Evolutionary conservation across 1,140 invertebrate genomes (phyloP), one percentile per base, ranked within the genome.

Genomic region (Eupeodes corollae): DNA sequence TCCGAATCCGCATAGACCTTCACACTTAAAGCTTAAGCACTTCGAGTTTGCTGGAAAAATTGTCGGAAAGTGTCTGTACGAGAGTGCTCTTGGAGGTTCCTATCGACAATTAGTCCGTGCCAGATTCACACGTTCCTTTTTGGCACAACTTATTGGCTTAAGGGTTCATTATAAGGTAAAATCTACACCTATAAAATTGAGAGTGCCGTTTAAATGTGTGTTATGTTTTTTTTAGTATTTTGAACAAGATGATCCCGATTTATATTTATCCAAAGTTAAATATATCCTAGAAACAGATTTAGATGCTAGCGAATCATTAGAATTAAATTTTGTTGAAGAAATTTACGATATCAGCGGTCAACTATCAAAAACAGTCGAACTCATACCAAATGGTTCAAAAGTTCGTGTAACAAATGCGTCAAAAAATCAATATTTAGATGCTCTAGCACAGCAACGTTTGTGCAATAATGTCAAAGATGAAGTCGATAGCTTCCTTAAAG

Each of bases 31-130:
- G 69, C 57, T 91, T 39, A 91, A 91, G 59, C 83, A 92, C 67
- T 95, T 86, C 68, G 91, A 95, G 73, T 91, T 95, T 68, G 91
- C 91, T 32, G 92, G 92, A 26, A 86, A 87, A 69, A 79, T 96
- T 52, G 88, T 94, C n/a, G 92, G 91, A 40, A 68, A 68, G 47
- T 68, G 65, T 42, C 54, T 68, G 11, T 94, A 91, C 63, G 91
- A 96, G 70, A 91, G 87, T 40, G 85, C 91, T 11, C 73, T 92
- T 13, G 91, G 91, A 6, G 84, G 87, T 19, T 80, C 82, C 11
- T 92, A 93, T 71, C 73, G 89, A 3, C 90, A 93, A 68, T 71
- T 92, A 47, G 89, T 96, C 13, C 79, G 90, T 48, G 91, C 91
- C 1, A 75, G 88, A 52, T 92, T 95, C 60, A 87, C 89, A 16